Evolutionary conservation across 2,113 vertebrate species (phyloP).

Genomic region (Xiphophorus maculatus): DNA sequence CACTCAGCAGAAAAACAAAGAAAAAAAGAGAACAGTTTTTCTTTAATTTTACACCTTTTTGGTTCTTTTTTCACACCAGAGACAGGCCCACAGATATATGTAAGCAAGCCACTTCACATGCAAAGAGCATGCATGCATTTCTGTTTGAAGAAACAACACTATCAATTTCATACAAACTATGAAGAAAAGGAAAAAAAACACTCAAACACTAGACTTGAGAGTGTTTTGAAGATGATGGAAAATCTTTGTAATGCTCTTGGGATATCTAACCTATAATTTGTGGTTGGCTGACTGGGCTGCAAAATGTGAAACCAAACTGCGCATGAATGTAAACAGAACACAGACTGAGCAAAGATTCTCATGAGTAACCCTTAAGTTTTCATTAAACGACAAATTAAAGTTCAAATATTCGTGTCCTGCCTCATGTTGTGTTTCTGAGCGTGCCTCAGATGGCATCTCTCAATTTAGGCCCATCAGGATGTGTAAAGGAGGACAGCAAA

Average conservation of each 20-base stretch:
- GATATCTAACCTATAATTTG: slow-evolving; percentile 70
- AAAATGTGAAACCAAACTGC: slow-evolving; percentile 67
- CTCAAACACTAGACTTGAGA: slow-evolving; percentile 27
- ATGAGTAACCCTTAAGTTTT: slow-evolving; percentile 9
- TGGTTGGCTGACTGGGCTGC: slow-evolving; percentile 64
- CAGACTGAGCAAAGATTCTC: slow-evolving; percentile 20
- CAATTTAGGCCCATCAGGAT: slow-evolving; percentile 45
- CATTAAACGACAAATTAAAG: not conserved
- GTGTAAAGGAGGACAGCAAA: slow-evolving; percentile 71
- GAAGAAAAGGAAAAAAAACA: slow-evolving; percentile 14
- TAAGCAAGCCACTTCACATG: slow-evolving; percentile 9
- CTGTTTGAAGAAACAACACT: slow-evolving; percentile 27
- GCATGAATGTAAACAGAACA: slow-evolving; percentile 59
- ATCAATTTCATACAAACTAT: not conserved
- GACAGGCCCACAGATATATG: slow-evolving; percentile 1
- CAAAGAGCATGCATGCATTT: slow-evolving; percentile 16
- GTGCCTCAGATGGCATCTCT: slow-evolving; percentile 57
- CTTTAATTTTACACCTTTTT: slow-evolving; percentile 64
- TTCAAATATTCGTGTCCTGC: not conserved
- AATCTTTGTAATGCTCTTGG: slow-evolving; percentile 69
- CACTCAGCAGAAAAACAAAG: too few species aligned
- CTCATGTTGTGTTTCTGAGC: slow-evolving; percentile 9
- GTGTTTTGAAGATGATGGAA: slow-evolving; percentile 65
- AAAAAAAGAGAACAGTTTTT: too few species aligned
- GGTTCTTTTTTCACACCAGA: slow-evolving; percentile 33